Evolutionary conservation across 2,888 invertebrate genomes (phyloP), one percentile per base, ranked within the genome.

Genomic region (Amphimallon solstitiale): DNA sequence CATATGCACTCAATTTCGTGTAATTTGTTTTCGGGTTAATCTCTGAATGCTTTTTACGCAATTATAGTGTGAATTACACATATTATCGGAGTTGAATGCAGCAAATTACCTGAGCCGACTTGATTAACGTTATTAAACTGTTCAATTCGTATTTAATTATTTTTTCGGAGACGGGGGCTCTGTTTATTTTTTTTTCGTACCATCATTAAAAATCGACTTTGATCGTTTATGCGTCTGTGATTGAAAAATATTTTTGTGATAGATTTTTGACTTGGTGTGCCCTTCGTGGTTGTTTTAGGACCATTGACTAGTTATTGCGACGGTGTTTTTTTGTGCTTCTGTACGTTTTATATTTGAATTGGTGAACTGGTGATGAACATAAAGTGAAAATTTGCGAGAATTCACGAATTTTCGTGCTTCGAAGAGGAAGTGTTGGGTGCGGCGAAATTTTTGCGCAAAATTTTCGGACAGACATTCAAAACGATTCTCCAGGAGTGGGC

Each of bases 61-160:
- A 81, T 82, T 82, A 82, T 78, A 79, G 81, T 80, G 81, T 79
- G 82, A 81, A 82, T 82, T 82, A 82, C 82, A 82, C 80, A 77
- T 80, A 81, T 82, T 82, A 82, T 79, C 68, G 77, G 73, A 74
- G 76, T 76, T 77, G 79, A 78, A 76, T 76, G 77, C 77, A 73
- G 78, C 72, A 71, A 73, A 73, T 74, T 74, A 70, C 71, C 68
- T 69, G 65, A 67, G 70, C 9, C 56, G 63, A 68, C 51, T 69
- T 70, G 72, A 72, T 74, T 72, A 73, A 68, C 71, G 67, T 71
- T 62, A 69, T 70, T 70, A 68, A 65, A 68, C 68, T 68, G 68
- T 61, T 69, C 59, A 60, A 54, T 68, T 70, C 67, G 67, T 66
- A 68, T 71, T 71, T 71, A 69, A 67, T 65, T 68, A 52, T 68